A percentile compares a stretch with the other conserved stretches of the same genome.
phyloP scores from a whole-genome alignment of 2,888 invertebrate species.

The Elegia similella region DNA sequence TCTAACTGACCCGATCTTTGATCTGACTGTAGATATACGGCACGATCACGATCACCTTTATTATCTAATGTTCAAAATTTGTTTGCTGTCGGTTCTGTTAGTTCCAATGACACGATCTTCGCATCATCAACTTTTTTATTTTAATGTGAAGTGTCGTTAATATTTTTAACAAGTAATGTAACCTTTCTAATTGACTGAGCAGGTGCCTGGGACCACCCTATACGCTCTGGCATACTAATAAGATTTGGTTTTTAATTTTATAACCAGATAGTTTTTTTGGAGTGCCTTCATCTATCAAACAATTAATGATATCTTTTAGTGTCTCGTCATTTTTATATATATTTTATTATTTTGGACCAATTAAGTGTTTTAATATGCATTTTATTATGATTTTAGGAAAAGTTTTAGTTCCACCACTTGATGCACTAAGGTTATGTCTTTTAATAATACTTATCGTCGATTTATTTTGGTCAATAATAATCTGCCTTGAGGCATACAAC shows the following conservation, averaged over 20 bases:
- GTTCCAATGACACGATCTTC: constrained; percentile 21
- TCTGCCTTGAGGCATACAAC: constrained; percentile 18
- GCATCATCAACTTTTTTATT: constrained; percentile 9
- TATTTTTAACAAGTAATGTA: constrained; percentile 15
- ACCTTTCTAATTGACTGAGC: constrained; percentile 11
- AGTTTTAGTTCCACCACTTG: neutral
- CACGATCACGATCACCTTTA: constrained; percentile 28
- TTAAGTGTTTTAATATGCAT: neutral
- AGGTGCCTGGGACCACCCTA: constrained; percentile 18
- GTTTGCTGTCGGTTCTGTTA: constrained; percentile 21
- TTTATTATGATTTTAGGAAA: neutral
- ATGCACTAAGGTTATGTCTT: neutral
- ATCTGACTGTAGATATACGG: constrained; percentile 21
- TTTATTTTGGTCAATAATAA: neutral
- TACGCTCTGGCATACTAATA: constrained; percentile 7
- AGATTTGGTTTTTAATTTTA: constrained; percentile 9
- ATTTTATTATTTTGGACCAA: neutral
- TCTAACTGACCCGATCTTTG: constrained; percentile 20
- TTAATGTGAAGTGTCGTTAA: constrained; percentile 14
- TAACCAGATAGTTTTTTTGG: constrained; percentile 1
- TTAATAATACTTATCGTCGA: neutral
- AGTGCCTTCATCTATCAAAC: neutral
- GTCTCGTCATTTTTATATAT: neutral
- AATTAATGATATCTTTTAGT: constrained; percentile 1
- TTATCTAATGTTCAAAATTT: constrained; percentile 24